Evolutionary conservation across 2,113 vertebrate genomes (phyloP).

Genomic region (Parus major): DNA sequence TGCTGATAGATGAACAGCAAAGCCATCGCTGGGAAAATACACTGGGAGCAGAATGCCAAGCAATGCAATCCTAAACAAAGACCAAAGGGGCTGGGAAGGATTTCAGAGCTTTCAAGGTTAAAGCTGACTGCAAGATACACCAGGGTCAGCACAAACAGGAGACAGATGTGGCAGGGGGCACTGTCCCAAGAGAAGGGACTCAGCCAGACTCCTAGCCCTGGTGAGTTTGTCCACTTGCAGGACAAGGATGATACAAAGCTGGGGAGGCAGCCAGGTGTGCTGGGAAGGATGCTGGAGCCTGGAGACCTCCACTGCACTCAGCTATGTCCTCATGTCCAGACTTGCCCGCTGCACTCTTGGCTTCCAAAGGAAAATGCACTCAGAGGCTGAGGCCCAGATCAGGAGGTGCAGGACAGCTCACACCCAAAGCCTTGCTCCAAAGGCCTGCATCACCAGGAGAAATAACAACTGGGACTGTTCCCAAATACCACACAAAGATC

Average conservation of each 20-base stretch:
- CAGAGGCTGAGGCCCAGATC: neutral
- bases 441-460: neutral
- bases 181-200: neutral
- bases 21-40: slow-evolving; percentile 26
- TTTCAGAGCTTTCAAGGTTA: slow-evolving; percentile 32
- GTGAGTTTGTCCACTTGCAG: neutral
- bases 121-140: neutral
- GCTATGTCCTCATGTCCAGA: neutral
- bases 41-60: neutral
- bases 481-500: neutral
- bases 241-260: neutral
- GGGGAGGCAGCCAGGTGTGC: neutral
- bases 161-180: neutral
- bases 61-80: neutral
- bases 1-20: slow-evolving; percentile 55
- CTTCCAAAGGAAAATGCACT: neutral
- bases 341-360: neutral
- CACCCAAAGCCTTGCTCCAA: neutral
- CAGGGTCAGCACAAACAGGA: rapidly evolving
- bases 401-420: neutral
- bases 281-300: neutral
- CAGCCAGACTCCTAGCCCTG: neutral
- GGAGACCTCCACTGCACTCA: neutral
- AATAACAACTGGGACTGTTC: neutral
- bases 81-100: neutral